Evolutionary conservation across 2,888 invertebrate genomes (phyloP).

Genomic region (Melipona bicolor): DNA sequence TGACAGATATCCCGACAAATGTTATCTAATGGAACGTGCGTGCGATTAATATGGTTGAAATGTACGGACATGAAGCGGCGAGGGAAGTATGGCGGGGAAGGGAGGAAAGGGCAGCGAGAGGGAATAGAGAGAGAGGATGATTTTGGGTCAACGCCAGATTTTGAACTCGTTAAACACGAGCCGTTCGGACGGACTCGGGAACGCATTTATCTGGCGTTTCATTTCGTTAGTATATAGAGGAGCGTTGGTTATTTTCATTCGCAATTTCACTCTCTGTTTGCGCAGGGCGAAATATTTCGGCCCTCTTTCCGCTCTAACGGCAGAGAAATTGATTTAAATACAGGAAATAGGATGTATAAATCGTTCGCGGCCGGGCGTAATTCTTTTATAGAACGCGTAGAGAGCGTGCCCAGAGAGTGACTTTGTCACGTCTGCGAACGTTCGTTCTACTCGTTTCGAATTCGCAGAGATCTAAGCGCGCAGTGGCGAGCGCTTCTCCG

Average conservation of each 20-base stretch:
- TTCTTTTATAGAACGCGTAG: conserved; percentile 24
- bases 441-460: conserved; percentile 9
- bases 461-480: neutral
- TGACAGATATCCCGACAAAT: neutral
- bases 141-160: conserved; percentile 60
- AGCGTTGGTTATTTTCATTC: conserved; percentile 32
- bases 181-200: conserved; percentile 32
- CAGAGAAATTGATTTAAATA: conserved; percentile 50
- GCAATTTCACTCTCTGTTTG: conserved; percentile 6
- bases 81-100: neutral
- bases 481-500: neutral
- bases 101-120: neutral
- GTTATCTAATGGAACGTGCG: conserved; percentile 27
- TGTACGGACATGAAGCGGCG: neutral
- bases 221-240: neutral
- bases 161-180: conserved; percentile 60
- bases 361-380: conserved; percentile 30
- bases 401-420: neutral
- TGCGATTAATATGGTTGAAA: conserved; percentile 48
- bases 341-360: conserved; percentile 53
- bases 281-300: conserved; percentile 24
- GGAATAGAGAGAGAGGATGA: conserved; percentile 9
- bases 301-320: conserved; percentile 34
- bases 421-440: neutral
- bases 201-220: conserved; percentile 48